Conservation (phyloP, 2,797 vertebrate genomes). For the Mus minutoides region DNA sequence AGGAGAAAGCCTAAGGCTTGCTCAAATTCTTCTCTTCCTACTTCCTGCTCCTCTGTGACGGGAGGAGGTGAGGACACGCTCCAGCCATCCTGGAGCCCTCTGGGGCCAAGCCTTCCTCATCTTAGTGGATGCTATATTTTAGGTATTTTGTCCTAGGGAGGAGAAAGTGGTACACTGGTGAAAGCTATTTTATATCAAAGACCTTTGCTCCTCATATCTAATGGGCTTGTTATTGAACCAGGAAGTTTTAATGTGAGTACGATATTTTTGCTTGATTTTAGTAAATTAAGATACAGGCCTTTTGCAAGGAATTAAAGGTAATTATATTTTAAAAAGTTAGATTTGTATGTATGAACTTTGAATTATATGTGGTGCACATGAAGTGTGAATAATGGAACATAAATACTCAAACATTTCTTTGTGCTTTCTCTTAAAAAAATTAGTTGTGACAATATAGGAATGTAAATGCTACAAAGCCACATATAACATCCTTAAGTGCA, state of each 20-base stretch:
- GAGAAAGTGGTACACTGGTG: background rate
- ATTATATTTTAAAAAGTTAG: background rate
- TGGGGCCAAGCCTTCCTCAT: background rate
- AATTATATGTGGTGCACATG: background rate
- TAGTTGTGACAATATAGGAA: background rate
- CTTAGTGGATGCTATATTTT: background rate
- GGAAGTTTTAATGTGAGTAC: background rate
- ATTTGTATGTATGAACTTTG: background rate
- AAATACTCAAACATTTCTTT: background rate
- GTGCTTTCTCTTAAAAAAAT: background rate
- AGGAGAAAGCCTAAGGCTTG: background rate
- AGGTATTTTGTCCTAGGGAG: background rate
- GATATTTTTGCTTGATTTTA: background rate
- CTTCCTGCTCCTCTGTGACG: background rate
- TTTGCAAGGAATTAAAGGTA: background rate
- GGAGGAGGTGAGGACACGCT: background rate
- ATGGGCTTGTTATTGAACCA: background rate
- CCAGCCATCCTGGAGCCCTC: background rate
- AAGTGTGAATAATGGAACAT: background rate
- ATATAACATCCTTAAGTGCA: background rate
- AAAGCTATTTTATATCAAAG: background rate
- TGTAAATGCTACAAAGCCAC: background rate
- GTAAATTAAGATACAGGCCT: background rate
- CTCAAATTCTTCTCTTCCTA: background rate
- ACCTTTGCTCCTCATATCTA: background rate